Base-by-base conservation (phyloP, 1,140 invertebrate genomes). In the Drosophila cardini region DNA sequence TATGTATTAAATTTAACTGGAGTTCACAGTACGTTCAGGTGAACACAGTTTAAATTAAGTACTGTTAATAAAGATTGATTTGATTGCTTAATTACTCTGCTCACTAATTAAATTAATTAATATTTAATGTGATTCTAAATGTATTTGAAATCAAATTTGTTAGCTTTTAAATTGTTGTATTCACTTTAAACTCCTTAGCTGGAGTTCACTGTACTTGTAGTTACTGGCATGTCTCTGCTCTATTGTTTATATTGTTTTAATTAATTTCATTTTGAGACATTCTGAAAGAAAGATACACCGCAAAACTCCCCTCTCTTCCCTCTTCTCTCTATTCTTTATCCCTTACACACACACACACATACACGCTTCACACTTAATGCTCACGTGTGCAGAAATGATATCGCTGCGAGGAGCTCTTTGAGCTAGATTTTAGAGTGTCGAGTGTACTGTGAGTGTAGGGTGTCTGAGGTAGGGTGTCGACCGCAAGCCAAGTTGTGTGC, bases 181-280 rank as follows among this genome's bases (percentile, higher is more conserved):
- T 26, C 21, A 26, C 5, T 26, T n/a, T 11, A 40, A 1, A n/a
- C 36, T 40, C 36, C 36, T 11, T 13, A 52, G 26, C 4, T 32
- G 11, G 5, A 21, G 30, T 50, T 32, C 45, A 61, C 70, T 61
- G 16, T 67, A 26, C 18, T 4, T 5, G 45, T 58, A 15, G 42
- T 11, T 50, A 16, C 16, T 60, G 16, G 40, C 65, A 52, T 65
- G 72, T 62, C 72, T 61, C 10, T 43, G 55, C 67, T 55, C 69
- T 73, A 69, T 80, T 85, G 81, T 83, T 85, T 83, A 76, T 76
- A 73, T 80, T 80, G 80, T 85, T 80, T 80, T 84, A 84, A 84
- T 84, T 84, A 80, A 85, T 84, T 84, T 84, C 26, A 77, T 80
- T 85, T 85, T 61, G 73, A 70, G 72, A 80, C 64, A 52, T 70